Percentiles rank a stretch among this genome's conserved stretches.
Evolutionary conservation across 2,113 vertebrate genomes (phyloP).

Genomic region (Falco punctatus): DNA sequence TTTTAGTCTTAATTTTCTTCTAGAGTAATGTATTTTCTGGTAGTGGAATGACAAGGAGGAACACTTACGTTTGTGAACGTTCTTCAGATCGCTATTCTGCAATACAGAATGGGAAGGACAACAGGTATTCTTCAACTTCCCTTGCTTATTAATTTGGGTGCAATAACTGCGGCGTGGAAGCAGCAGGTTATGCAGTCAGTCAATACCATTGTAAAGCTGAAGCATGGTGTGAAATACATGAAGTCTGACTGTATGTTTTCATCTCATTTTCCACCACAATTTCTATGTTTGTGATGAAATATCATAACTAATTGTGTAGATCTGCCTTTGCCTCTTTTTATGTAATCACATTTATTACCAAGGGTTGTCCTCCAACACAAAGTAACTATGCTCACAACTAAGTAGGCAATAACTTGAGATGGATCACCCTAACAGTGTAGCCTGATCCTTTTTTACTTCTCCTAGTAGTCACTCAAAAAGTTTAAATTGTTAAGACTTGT

Average conservation of each 20-base stretch:
- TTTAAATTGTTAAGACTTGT: not conserved
- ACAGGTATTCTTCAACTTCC: conserved; percentile 80
- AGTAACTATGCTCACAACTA: not conserved
- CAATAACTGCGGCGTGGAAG: not conserved
- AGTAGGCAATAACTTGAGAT: not conserved
- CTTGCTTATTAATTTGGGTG: not conserved
- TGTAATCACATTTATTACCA: not conserved
- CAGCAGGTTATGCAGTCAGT: not conserved
- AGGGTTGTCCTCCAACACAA: not conserved
- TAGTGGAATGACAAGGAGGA: conserved; percentile 95
- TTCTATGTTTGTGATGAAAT: not conserved
- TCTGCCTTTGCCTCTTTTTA: not conserved
- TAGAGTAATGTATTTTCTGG: conserved; percentile 84
- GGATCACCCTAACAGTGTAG: not conserved
- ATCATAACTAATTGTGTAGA: not conserved
- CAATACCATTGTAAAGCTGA: not conserved
- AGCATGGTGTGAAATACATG: not conserved
- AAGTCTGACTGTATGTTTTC: not conserved
- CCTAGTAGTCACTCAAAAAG: not conserved
- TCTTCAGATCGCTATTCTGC: conserved; percentile 88
- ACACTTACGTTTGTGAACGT: conserved; percentile 96
- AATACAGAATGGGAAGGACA: conserved; percentile 96
- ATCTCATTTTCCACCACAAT: not conserved
- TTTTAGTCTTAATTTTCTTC: conserved; percentile 12
- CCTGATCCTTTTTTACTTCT: not conserved